Conservation (phyloP, 2,797 vertebrate genomes). For the Phataginus tricuspis region DNA sequence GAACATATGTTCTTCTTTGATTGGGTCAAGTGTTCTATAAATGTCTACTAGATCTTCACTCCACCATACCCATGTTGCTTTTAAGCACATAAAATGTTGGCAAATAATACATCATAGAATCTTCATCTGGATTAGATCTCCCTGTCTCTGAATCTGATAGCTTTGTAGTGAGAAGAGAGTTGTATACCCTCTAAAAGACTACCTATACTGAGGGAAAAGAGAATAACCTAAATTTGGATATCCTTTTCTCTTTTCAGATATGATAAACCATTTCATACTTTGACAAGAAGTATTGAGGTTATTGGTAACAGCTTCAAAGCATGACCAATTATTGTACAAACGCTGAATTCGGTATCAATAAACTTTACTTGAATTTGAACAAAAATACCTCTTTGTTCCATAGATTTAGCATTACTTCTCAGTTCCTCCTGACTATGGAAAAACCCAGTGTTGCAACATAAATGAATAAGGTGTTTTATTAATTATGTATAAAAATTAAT, state of each 20-base stretch:
- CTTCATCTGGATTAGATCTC: not conserved
- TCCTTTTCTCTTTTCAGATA: not conserved
- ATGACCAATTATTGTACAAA: not conserved
- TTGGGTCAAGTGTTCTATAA: not conserved
- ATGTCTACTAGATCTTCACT: not conserved
- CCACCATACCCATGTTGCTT: not conserved
- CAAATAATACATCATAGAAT: not conserved
- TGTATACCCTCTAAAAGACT: not conserved
- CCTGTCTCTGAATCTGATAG: not conserved
- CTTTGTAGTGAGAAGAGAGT: not conserved
- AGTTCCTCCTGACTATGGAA: not conserved
- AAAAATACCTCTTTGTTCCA: not conserved
- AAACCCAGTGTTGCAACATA: not conserved
- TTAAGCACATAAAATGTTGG: not conserved
- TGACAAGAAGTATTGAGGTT: not conserved
- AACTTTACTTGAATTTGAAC: slow-evolving; percentile 10
- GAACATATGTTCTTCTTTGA: not conserved
- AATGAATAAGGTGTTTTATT: not conserved
- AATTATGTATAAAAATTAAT: not conserved
- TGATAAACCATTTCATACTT: not conserved
- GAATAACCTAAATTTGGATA: not conserved
- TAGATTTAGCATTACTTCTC: not conserved
- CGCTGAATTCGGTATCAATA: not conserved
- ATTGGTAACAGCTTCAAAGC: not conserved
- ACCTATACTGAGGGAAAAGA: not conserved